These are phyloP conservation scores for Drosophila watanabei DNA, from an alignment of 1,140 invertebrate genomes.

Conservation along the genomic window DNA sequence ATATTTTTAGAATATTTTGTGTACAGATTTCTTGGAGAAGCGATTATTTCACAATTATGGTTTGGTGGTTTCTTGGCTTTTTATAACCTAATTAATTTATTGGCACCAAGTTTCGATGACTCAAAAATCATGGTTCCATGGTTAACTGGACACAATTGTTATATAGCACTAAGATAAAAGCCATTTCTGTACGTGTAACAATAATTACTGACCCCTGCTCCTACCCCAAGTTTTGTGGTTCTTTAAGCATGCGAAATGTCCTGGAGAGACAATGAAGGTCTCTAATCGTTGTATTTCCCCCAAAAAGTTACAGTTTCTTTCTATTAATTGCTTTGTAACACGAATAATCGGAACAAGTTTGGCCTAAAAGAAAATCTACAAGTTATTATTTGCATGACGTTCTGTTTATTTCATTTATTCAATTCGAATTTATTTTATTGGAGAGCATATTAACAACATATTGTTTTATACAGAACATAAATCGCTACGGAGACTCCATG, in stretches of 20 bases:
- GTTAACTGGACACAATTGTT: conserved; percentile 12
- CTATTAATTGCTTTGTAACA: conserved; percentile 31
- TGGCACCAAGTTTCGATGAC: conserved; percentile 12
- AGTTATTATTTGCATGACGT: conserved; percentile 37
- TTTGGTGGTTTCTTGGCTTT: conserved; percentile 23
- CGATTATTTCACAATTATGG: conserved; percentile 22
- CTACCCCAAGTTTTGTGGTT: conserved; percentile 3
- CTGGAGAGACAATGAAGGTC: conserved; percentile 3
- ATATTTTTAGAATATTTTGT: conserved; percentile 15
- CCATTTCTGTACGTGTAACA: conserved; percentile 9
- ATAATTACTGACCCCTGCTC: conserved; percentile 1
- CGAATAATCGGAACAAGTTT: conserved; percentile 27
- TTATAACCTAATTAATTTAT: conserved; percentile 36
- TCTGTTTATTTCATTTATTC: neutral
- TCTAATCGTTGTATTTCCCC: conserved; percentile 11
- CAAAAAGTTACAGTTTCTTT: conserved; percentile 13
- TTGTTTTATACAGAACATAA: conserved; percentile 70
- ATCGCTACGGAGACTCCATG: conserved; percentile 91
- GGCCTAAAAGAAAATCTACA: neutral
- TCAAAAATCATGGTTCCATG: conserved; percentile 27
- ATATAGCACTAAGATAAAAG: conserved; percentile 24
- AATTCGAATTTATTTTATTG: neutral
- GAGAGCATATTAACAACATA: neutral
- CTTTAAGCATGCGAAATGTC: conserved; percentile 23
- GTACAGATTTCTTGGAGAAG: conserved; percentile 44